These are phyloP conservation scores for Tylochromis polylepis DNA, from an alignment of 2,113 vertebrate genomes.

Conservation along the genomic window DNA sequence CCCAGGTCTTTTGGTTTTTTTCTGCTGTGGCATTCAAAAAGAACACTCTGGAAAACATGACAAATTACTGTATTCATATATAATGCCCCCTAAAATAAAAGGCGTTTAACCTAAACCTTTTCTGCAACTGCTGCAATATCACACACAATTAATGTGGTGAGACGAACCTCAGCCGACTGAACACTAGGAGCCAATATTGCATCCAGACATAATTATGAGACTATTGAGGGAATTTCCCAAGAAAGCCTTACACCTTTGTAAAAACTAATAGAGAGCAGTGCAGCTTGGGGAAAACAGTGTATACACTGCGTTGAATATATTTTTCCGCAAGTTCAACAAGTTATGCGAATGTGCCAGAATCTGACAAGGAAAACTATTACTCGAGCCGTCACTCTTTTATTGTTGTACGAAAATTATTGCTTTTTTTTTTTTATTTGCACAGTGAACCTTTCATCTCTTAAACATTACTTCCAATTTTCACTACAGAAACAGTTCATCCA, in stretches of 20 bases:
- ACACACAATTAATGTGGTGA: constrained; percentile 44
- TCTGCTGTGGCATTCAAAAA: background rate
- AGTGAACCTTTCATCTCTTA: background rate
- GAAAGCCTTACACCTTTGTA: constrained; percentile 46
- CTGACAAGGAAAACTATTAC: background rate
- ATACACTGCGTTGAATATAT: background rate
- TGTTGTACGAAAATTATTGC: background rate
- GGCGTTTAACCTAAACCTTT: constrained; percentile 1
- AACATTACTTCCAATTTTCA: background rate
- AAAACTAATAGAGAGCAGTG: constrained; percentile 23
- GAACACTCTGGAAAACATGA: background rate
- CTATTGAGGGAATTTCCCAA: constrained; percentile 53
- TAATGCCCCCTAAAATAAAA: constrained; percentile 19
- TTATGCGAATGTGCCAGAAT: background rate
- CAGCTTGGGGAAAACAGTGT: background rate
- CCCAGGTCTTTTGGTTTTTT: background rate
- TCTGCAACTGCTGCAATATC: constrained; percentile 1
- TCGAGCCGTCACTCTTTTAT: background rate
- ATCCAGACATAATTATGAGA: constrained; percentile 62
- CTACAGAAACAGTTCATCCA: background rate
- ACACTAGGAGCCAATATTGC: constrained; percentile 31
- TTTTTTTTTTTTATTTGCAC: background rate
- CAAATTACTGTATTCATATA: constrained; percentile 16
- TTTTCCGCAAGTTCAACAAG: background rate
- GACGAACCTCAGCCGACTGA: constrained; percentile 16